A percentile compares a stretch with the other conserved stretches of the same genome.
These are phyloP conservation scores for Dascillus cervinus DNA, from an alignment of 2,888 invertebrate species.

Conservation along the genomic window DNA sequence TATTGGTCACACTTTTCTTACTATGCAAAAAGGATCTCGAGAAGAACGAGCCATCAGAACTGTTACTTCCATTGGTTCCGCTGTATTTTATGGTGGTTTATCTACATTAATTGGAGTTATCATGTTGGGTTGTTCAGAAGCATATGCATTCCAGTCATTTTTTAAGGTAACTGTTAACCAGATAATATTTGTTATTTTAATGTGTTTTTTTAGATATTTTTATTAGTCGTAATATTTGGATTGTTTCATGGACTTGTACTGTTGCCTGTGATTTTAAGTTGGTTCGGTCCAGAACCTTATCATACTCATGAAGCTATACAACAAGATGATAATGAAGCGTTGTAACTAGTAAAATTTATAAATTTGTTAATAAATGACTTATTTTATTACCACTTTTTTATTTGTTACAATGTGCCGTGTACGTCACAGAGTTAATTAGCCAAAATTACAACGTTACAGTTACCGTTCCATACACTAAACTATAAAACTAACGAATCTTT, in stretches of 20 bases:
- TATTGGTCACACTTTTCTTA: conserved; percentile 73
- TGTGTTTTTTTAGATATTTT: conserved; percentile 63
- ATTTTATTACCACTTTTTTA: too few species aligned
- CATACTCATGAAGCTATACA: conserved; percentile 22
- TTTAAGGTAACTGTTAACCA: conserved; percentile 45
- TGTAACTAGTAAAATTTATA: not conserved
- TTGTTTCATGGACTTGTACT: conserved; percentile 69
- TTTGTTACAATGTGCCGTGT: too few species aligned
- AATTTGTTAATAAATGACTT: too few species aligned
- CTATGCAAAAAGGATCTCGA: conserved; percentile 46
- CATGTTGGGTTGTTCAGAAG: conserved; percentile 60
- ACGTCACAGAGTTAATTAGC: too few species aligned
- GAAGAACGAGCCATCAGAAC: conserved; percentile 56
- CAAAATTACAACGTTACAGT: too few species aligned
- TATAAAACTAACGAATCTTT: too few species aligned
- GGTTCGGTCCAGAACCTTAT: conserved; percentile 58
- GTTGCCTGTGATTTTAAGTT: conserved; percentile 66
- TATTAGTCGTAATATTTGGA: conserved; percentile 69
- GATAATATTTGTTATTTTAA: conserved; percentile 8
- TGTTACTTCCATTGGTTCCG: conserved; percentile 65
- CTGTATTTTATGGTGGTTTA: conserved; percentile 69
- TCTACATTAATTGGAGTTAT: conserved; percentile 68
- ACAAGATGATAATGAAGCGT: conserved; percentile 16
- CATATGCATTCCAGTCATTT: conserved; percentile 71
- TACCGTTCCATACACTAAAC: too few species aligned